Conservation (phyloP, 2,888 invertebrate genomes). For the Drosophila diplacantha region DNA sequence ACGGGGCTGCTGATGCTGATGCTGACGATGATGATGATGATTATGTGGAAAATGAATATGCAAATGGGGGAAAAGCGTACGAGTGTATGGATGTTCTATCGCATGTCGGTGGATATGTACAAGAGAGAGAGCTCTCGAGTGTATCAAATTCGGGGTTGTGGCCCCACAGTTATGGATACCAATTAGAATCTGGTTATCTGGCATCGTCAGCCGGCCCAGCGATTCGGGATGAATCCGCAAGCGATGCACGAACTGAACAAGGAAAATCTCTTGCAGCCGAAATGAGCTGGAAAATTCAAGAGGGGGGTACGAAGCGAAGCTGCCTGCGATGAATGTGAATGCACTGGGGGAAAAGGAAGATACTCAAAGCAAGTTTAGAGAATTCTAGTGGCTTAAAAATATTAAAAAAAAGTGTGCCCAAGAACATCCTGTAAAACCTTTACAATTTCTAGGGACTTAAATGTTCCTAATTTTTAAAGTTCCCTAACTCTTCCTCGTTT, state of each 20-base stretch:
- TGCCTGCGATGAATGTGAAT: conserved; percentile 10
- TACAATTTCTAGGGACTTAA: too few relatives aligned
- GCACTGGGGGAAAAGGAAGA: not conserved
- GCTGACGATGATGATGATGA: conserved; percentile 36
- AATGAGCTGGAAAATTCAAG: conserved; percentile 37
- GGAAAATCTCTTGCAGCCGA: conserved; percentile 31
- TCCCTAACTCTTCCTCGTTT: not conserved
- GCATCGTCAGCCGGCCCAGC: conserved; percentile 14
- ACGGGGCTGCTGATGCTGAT: conserved; percentile 39
- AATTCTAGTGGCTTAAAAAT: not conserved
- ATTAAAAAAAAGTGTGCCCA: too few relatives aligned
- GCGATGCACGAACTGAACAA: conserved; percentile 16
- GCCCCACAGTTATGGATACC: conserved; percentile 51
- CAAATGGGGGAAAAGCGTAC: conserved; percentile 50
- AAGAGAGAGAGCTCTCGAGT: conserved; percentile 29
- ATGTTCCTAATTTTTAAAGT: too few relatives aligned
- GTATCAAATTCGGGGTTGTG: conserved; percentile 31
- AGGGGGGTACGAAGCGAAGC: conserved; percentile 7
- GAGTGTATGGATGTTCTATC: conserved; percentile 16
- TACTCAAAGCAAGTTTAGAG: not conserved
- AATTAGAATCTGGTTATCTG: conserved; percentile 54
- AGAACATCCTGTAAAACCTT: too few relatives aligned
- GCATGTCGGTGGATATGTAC: conserved; percentile 3
- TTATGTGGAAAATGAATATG: conserved; percentile 64
- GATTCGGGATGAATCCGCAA: conserved; percentile 10